Base-by-base conservation (phyloP, 2,797 vertebrate genomes). In the Percopsis omiscomaycus region DNA sequence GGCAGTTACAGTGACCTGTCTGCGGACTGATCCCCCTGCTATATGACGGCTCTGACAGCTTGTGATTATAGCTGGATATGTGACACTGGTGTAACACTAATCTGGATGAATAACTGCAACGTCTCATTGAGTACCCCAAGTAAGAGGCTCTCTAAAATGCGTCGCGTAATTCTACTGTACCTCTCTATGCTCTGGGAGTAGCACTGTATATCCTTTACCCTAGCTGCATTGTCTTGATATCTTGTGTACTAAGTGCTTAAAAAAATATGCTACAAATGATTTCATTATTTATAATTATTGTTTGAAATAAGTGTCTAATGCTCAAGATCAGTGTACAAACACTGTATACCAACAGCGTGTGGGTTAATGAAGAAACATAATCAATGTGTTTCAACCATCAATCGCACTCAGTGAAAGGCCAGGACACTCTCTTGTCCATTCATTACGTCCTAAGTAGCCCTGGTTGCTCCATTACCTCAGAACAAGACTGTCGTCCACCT, bases 1-100 rank as follows among this genome's bases (percentile, higher is more conserved):
- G n/a, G 69, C 68, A 14, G 73, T 59, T 86, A 79, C 66, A 80
- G 76, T 84, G 89, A 87, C 85, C 86, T 80, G 75, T 84, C 86
- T 82, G 60, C 66, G 74, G 71, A 71, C 78, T 86, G 87, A 89
- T 88, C 84, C 73, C 51, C 6, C 66, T 16, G 51, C 64, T 81
- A 51, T 71, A 53, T 84, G 82, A 85, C 58, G 63, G 61, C 63
- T 73, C 72, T 82, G 87, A 87, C 89, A 89, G 83, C 77, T 80
- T 74, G 61, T 84, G 89, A 91, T 90, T 87, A 90, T 72, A 59
- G 62, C 61, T 66, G 83, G 84, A 86, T 89, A 87, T 88, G 79
- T 82, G 80, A 88, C 79, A 84, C 67, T 88, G 89, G 86, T 88
- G 79, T 82, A 81, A 88, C 79, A 84, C 67, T 88, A 89, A 90